Evolutionary conservation across 2,888 invertebrate species (phyloP), one percentile per base, ranked within the genome.

Genomic region (Idaea aversata): DNA sequence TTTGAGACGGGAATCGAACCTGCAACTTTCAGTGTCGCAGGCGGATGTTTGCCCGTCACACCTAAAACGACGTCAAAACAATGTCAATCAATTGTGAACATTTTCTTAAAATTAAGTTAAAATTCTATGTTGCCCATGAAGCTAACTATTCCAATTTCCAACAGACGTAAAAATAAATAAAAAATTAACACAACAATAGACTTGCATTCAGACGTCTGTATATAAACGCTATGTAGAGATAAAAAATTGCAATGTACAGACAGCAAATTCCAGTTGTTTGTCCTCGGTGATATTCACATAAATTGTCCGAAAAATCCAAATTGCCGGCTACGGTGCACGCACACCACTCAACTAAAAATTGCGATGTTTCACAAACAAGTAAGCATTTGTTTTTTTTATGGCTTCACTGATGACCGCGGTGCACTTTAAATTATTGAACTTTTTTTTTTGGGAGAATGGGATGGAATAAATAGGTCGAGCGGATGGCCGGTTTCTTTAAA

Each of bases 301-400:
- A 93, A 93, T 91, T 85, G 84, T 83, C 85, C 83, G 86, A 83
- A 90, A 90, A 87, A 84, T 85, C 87, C 87, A 88, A 92, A 93
- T 91, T 91, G 90, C 90, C 81, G 76, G 83, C 84, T 78, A 87
- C 88, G 88, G 84, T 85, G 86, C 87, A 87, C 87, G 82, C 78
- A 85, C 84, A 77, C 80, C 86, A 84, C 87, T 88, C 87, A 81
- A 88, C 88, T 85, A 87, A 88, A 91, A 90, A 88, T 86, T 85
- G 88, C 85, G 78, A 87, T 87, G 88, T 87, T 86, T 81, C 77
- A 84, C 84, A 84, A 85, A 86, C 86, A 85, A 88, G 90, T 87
- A 87, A 83, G 85, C 84, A 80, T 81, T 82, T 80, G 77, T 76
- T 82, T 80, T 78, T 82, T 85, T 82, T 83, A 86, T 79, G 73